These are phyloP conservation scores for human DNA, from an alignment of 2,113 vertebrate species.

Conservation along the genomic window DNA sequence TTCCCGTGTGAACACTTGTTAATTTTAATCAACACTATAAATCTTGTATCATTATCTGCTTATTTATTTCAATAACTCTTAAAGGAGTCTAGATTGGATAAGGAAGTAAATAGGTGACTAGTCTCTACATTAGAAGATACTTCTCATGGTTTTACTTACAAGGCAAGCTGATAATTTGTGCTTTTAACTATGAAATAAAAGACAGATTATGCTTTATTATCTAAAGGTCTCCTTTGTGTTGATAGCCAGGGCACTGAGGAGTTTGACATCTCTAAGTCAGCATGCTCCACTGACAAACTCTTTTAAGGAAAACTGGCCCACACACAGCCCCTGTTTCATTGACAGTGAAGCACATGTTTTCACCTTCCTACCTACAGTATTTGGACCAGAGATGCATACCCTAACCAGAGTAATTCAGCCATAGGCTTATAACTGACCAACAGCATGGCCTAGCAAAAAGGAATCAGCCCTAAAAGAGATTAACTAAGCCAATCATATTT, in stretches of 20 bases:
- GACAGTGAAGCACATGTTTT: neutral
- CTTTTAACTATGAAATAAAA: constrained; percentile 43
- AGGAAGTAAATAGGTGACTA: neutral
- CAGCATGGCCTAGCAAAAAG: neutral
- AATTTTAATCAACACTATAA: constrained; percentile 22
- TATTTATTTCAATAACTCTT: constrained; percentile 18
- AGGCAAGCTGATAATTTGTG: constrained; percentile 10
- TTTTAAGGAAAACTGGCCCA: neutral
- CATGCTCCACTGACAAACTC: neutral
- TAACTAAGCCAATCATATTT: neutral
- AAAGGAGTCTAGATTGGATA: neutral
- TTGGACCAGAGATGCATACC: neutral
- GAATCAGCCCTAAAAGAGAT: neutral
- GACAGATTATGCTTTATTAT: neutral
- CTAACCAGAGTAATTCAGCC: neutral
- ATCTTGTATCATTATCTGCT: constrained; percentile 11
- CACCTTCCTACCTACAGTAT: neutral
- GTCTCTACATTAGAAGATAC: neutral
- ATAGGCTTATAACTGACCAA: neutral
- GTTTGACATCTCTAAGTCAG: neutral
- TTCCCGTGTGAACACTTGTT: constrained; percentile 26
- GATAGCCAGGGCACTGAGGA: neutral
- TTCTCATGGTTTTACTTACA: neutral
- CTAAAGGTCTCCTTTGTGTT: constrained; percentile 20
- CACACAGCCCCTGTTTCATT: neutral